Evolutionary conservation across 2,888 invertebrate species (phyloP).

Genomic region (Pandemis cinnamomeana): DNA sequence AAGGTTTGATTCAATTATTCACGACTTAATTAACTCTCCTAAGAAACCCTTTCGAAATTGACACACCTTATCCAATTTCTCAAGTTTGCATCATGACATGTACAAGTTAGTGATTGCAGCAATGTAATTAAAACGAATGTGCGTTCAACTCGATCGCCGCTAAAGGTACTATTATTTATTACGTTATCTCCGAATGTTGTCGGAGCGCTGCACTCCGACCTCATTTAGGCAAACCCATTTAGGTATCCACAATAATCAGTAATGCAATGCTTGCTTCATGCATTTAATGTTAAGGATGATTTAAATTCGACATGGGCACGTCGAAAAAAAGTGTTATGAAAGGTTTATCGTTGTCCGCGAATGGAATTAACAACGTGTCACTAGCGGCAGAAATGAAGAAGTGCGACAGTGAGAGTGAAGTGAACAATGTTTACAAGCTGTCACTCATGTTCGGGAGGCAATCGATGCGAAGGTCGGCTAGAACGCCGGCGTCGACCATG

Average conservation of each 20-base stretch:
- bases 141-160: conserved; percentile 38
- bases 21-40: conserved; percentile 11
- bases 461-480: neutral
- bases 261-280: conserved; percentile 47
- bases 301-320: conserved; percentile 34
- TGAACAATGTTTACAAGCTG: conserved; percentile 29
- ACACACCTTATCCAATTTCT: conserved; percentile 36
- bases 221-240: conserved; percentile 59
- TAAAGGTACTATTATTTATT: conserved; percentile 40
- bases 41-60: conserved; percentile 37
- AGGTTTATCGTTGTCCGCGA: conserved; percentile 9
- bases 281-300: conserved; percentile 33
- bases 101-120: conserved; percentile 31
- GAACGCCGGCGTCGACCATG: neutral
- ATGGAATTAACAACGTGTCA: conserved; percentile 6
- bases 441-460: conserved; percentile 29
- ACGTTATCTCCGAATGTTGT: conserved; percentile 54
- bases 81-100: conserved; percentile 31
- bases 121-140: conserved; percentile 42
- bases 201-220: conserved; percentile 67
- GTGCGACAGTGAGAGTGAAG: conserved; percentile 52
- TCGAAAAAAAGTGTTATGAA: conserved; percentile 22
- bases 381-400: conserved; percentile 10
- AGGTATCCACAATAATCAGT: conserved; percentile 47
- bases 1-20: conserved; percentile 30